Base-by-base conservation (phyloP, 2,797 vertebrate species). In the Mormyrops boulengeri region DNA sequence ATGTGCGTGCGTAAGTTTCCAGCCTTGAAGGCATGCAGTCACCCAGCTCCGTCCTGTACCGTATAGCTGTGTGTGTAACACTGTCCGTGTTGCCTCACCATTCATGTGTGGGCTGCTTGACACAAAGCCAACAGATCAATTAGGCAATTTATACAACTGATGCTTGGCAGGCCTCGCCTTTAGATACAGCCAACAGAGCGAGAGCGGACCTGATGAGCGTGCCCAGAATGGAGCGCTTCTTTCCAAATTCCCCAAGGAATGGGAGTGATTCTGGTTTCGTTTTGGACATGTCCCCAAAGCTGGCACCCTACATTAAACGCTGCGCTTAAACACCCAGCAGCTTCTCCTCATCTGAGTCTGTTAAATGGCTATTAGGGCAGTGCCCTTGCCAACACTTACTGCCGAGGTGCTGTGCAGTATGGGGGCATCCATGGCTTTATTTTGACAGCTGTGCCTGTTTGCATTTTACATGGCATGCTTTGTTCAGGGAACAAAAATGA, bases 41-140 rank as follows among this genome's bases (percentile, higher is more conserved):
- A 30, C 2, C 84, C 52, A 17, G 34, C 30, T 52, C 53, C 2
- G 34, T 82, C 41, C 38, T 44, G 77, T 44, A n/a, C 77, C 22
- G 7, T 41, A 0, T 60, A 4, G 3, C 19, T 44, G 52, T 34
- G 49, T 34, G 2, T 52, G 52, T 12, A 57, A 30, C 50, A 87
- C 26, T 34, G n/a, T 9, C 38, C 50, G 3, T 17, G 34, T 14
- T 30, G 17, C 34, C 34, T 52, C 34, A 60, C 86, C 38, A 30
- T 87, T 34, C 86, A 57, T 87, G 53, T 87, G 86, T 57, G 86
- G 34, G 41, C 87, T 85, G 91, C 94, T 94, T 94, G 93, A 95
- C 95, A 93, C 95, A 95, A 94, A 93, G 91, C 94, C 93, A 95
- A 95, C 94, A 93, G 95, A 95, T 96, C 95, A 96, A 96, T 96